These are phyloP conservation scores for Heteronetta atricapilla DNA, from an alignment of 2,113 vertebrate species.

Conservation along the genomic window DNA sequence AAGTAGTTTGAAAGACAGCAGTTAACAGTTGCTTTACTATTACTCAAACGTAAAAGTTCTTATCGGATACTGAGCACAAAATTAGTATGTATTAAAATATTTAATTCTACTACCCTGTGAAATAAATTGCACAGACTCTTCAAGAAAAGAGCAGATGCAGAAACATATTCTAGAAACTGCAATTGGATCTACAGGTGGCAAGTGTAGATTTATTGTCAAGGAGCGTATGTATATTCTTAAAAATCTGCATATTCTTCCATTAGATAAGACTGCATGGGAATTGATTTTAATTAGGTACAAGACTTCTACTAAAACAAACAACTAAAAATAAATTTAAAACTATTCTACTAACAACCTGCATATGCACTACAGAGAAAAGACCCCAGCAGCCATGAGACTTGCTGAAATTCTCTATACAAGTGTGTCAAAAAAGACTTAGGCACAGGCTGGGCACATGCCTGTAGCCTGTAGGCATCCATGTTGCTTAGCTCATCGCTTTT, in stretches of 20 bases:
- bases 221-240: background rate
- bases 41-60: background rate
- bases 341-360: background rate
- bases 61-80: background rate
- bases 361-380: background rate
- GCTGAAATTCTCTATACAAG: background rate
- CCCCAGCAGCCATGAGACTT: background rate
- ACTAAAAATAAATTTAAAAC: background rate
- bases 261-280: background rate
- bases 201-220: background rate
- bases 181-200: background rate
- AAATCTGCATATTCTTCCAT: background rate
- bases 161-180: background rate
- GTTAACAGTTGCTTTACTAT: background rate
- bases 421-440: background rate
- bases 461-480: rapidly evolving
- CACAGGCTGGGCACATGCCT: background rate
- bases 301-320: background rate
- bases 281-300: background rate
- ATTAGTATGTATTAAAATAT: background rate
- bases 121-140: background rate
- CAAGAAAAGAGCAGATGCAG: background rate
- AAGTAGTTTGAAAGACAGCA: background rate
- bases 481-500: background rate
- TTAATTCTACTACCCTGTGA: background rate